Base-by-base conservation (phyloP, 2,113 vertebrate species). In the Eulemur macaco region DNA sequence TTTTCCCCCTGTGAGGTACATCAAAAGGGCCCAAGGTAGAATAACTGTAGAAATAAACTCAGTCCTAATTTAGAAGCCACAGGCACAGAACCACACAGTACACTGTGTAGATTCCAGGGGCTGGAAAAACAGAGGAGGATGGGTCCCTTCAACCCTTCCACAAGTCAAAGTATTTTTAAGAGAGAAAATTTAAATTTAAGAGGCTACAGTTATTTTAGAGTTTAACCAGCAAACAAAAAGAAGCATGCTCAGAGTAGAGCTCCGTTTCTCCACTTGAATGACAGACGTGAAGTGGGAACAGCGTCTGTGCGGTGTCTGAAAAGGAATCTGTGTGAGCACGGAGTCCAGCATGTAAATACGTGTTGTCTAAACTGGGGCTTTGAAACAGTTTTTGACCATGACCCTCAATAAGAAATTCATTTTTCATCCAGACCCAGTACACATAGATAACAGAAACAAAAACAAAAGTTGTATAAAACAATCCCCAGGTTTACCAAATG, bases 1-100 rank as follows among this genome's bases (percentile, higher is more conserved):
- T 74, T 2, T 25, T 9, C 68, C 21, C 12, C 68, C 21, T 39
- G 11, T 56, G 74, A 91, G 96, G 42, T 96, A 63, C 92, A 93
- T 85, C 69, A 89, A 54, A 87, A 92, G 82, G 86, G 95, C 95
- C 87, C 93, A 92, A 77, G 94, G 90, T 84, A 92, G 85, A 96
- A 95, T 83, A 97, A 92, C 95, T 86, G 69, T 39, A 63, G 3
- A 10, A 93, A 68, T 69, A 50, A 78, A 86, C 9, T 47, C 42
- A 9, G 8, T 50, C 58, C 66, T 42, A 29, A n/a, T 27, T 58
- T 18, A n/a, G 64, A 93, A 69, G 18, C 74, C 76, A 37, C 18
- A 82, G n/a, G 73, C 88, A 69, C 88, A 31, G n/a, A 92, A 50
- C 5, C 11, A 52, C 31, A 42, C 11, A 27, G 12, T 31, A 42